A percentile compares a stretch with the other conserved stretches of the same genome.
Conservation (phyloP, 2,113 vertebrate species). For the Trachemys scripta region DNA sequence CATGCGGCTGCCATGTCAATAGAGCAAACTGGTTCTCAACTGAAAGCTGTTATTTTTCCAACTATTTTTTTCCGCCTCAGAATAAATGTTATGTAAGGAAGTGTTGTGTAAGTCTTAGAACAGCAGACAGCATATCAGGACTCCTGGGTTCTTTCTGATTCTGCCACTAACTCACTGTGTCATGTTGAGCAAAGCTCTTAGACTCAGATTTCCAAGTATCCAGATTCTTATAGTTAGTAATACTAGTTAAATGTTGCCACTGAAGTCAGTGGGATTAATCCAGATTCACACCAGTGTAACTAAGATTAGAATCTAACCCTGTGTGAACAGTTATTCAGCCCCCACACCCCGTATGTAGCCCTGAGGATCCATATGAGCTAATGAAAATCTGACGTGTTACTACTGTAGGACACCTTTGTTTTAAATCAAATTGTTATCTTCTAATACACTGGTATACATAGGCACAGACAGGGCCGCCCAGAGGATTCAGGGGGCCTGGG, state of each 20-base stretch:
- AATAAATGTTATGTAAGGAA: slow-evolving; percentile 52
- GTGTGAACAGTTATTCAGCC: background rate
- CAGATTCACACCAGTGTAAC: background rate
- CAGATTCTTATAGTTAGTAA: background rate
- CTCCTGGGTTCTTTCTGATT: slow-evolving; percentile 18
- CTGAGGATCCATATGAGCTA: background rate
- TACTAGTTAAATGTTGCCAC: background rate
- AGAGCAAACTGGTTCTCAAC: slow-evolving; percentile 52
- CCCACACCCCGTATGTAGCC: background rate
- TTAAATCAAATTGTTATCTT: background rate
- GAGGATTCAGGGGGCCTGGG: too few relatives aligned
- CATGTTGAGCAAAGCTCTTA: background rate
- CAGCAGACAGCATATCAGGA: slow-evolving; percentile 49
- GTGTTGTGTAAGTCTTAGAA: slow-evolving; percentile 49
- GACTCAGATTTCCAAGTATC: background rate
- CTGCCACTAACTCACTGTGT: slow-evolving; percentile 18
- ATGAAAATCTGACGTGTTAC: background rate
- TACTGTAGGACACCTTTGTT: background rate
- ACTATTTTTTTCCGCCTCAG: background rate
- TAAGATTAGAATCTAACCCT: background rate
- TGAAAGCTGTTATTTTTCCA: slow-evolving; percentile 43
- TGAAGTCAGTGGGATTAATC: background rate
- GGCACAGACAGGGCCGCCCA: background rate
- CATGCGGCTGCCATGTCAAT: slow-evolving; percentile 35
- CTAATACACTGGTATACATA: background rate